Evolutionary conservation across 2,888 invertebrate species (phyloP), one percentile per base, ranked within the genome.

Genomic region (Meiosimyza platycephala): DNA sequence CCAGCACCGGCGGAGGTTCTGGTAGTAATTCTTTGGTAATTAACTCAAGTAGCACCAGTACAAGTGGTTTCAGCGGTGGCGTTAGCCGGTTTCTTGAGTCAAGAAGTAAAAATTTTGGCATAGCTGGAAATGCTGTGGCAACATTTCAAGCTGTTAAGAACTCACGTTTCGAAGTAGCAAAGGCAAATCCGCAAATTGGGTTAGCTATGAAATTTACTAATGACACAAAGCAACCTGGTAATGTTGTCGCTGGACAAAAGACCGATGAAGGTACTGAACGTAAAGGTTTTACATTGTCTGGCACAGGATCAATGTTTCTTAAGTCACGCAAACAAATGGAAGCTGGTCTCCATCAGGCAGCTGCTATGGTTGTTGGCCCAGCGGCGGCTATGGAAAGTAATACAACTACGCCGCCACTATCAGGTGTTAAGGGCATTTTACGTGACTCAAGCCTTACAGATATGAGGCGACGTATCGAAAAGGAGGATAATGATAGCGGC

Each of bases 221-320:
- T 66, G 76, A 77, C 57, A 64, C 77, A 7, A 76, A 71, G 13
- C 67, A 73, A 6, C 9, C 60, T 6, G 33, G 52, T 15, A 16
- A 4, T 18, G 28, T 22, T 33, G 72, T 51, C 0, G 51, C 51
- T 64, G 64, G 55, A n/a, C 69, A 57, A 64, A 62, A 65, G 86
- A 86, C 0, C 87, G 76, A 77, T 51, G 76, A 55, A 4, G 51
- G 67, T 1, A 73, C 75, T 12, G 72, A 72, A 33, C 81, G 79
- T 66, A 79, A 86, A 73, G 90, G 90, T 28, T 84, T 88, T 47
- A 88, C 89, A 13, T 83, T 90, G 51, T 87, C 89, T 60, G 90
- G 91, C 86, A 87, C 85, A 69, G 92, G 92, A 2, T 87, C 90
- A 6, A 91, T 91, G 89, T 92, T 92, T 79, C 85, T 92, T 9